Evolutionary conservation across 2,888 invertebrate species (phyloP).

Genomic region (Xylota segnis): DNA sequence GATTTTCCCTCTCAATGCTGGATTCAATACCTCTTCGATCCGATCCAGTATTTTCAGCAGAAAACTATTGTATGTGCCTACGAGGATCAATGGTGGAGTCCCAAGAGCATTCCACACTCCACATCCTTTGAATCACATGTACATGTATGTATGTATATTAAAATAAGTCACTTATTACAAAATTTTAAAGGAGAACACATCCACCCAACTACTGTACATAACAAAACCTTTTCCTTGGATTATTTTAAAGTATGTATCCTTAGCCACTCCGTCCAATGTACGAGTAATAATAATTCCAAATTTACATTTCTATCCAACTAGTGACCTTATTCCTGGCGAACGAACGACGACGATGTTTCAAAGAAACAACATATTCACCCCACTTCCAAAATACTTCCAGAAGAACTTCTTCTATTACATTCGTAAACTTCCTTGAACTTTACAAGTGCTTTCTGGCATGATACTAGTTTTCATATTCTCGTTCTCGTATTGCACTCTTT

Average conservation of each 20-base stretch:
- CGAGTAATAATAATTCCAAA: constrained; percentile 44
- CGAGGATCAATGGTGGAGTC: no score
- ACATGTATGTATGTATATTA: background rate
- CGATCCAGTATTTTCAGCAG: no score
- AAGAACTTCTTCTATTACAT: constrained; percentile 72
- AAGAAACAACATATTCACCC: constrained; percentile 44
- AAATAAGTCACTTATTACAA: background rate
- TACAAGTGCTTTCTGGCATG: constrained; percentile 73
- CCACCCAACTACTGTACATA: constrained; percentile 10
- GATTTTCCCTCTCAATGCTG: no score
- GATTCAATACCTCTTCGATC: no score
- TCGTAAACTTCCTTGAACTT: constrained; percentile 73
- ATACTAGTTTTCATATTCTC: constrained; percentile 71
- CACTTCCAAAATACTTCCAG: constrained; percentile 38
- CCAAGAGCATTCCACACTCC: no score
- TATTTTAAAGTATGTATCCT: constrained; percentile 45
- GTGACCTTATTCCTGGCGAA: constrained; percentile 64
- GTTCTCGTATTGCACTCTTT: constrained; percentile 55
- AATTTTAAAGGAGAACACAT: background rate
- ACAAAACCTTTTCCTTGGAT: constrained; percentile 24
- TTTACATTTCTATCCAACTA: constrained; percentile 53
- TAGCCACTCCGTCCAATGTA: constrained; percentile 42
- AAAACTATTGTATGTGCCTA: no score
- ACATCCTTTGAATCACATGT: no score
- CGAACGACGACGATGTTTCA: constrained; percentile 21